phyloP scores from a whole-genome alignment of 2,797 vertebrate genomes.

The Leucoraja ocellata region DNA sequence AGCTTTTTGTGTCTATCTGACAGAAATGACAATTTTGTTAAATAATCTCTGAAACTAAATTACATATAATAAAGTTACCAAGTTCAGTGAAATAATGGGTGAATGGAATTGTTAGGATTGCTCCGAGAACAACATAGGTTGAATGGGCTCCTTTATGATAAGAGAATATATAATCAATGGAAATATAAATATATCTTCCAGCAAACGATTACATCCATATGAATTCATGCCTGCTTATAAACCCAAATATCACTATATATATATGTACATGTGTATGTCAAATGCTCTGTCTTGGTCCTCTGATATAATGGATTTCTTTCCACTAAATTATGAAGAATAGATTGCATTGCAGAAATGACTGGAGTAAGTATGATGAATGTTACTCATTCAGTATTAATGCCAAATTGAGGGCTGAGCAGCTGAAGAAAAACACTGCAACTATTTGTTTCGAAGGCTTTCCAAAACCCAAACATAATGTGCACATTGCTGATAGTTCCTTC shows the following conservation, averaged over 20 bases:
- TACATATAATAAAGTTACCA: neutral
- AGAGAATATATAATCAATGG: neutral
- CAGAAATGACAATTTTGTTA: too few relatives aligned
- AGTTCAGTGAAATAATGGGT: neutral
- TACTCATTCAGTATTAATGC: slow-evolving; percentile 22
- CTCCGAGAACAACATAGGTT: too few relatives aligned
- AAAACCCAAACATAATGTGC: slow-evolving; percentile 9
- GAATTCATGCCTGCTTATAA: neutral
- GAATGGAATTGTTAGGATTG: too few relatives aligned
- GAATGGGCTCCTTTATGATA: too few relatives aligned
- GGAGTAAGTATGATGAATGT: slow-evolving; percentile 19
- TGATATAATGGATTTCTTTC: slow-evolving; percentile 19
- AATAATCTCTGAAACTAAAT: neutral
- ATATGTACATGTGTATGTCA: too few relatives aligned
- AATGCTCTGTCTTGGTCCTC: neutral
- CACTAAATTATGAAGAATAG: slow-evolving; percentile 29
- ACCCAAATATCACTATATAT: neutral
- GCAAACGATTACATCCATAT: neutral
- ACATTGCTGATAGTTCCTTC: neutral
- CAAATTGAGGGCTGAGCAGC: slow-evolving; percentile 14
- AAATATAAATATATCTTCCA: neutral
- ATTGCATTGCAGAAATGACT: slow-evolving; percentile 5
- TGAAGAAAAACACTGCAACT: neutral
- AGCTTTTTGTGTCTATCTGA: too few relatives aligned
- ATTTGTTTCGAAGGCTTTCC: slow-evolving; percentile 17